phyloP scores from a whole-genome alignment of 2,888 invertebrate species.

The Volucella bombylans region DNA sequence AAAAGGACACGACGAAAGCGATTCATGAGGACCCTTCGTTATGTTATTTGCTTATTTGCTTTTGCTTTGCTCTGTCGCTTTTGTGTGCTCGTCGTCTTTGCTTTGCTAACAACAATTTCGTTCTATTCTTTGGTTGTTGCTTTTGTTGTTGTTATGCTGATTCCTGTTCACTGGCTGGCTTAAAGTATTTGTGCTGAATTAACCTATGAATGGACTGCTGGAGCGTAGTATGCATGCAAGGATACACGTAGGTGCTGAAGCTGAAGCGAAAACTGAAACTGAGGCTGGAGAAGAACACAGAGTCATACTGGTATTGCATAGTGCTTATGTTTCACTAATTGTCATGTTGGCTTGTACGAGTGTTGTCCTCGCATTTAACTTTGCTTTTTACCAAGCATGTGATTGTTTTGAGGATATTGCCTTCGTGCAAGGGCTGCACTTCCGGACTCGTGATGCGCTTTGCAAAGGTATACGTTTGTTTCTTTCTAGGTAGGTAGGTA shows the following conservation, averaged over 20 bases:
- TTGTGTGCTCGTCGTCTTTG: conserved; percentile 29
- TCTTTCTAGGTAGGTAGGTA: neutral
- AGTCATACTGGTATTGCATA: conserved; percentile 32
- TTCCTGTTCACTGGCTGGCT: conserved; percentile 25
- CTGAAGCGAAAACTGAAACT: neutral
- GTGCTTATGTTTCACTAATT: conserved; percentile 60
- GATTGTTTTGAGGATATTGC: conserved; percentile 53
- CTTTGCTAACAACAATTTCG: conserved; percentile 5
- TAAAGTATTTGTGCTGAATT: conserved; percentile 55
- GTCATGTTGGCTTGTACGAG: conserved; percentile 52
- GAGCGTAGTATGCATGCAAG: neutral
- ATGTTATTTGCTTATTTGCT: conserved; percentile 59
- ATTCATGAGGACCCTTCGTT: conserved; percentile 65
- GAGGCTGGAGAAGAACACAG: conserved; percentile 12
- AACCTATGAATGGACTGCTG: conserved; percentile 55
- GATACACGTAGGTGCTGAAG: conserved; percentile 21
- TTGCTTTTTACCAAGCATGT: conserved; percentile 27
- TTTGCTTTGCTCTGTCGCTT: conserved; percentile 27
- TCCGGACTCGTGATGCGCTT: conserved; percentile 18
- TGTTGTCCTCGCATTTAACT: conserved; percentile 27
- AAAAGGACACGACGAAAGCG: conserved; percentile 41
- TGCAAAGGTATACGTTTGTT: neutral
- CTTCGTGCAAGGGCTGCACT: conserved; percentile 33
- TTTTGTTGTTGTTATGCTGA: neutral
- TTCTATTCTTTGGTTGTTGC: too few relatives aligned